Evolutionary conservation across 1,140 invertebrate species (phyloP), one percentile per base, ranked within the genome.

Genomic region (Hyposmocoma kahamanoa): DNA sequence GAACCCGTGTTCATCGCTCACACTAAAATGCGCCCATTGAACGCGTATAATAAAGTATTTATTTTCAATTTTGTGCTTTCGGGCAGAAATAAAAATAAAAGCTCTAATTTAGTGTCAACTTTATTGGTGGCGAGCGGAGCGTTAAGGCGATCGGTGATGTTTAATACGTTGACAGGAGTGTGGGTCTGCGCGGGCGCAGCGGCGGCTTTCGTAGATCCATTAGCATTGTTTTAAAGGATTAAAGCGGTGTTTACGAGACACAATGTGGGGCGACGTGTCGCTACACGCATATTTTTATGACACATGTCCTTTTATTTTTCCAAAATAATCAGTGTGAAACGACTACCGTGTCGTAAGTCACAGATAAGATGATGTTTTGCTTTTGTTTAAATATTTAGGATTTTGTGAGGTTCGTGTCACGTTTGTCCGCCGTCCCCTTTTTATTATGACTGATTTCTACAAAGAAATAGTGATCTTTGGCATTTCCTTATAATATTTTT

Each of bases 191-290:
- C n/a, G n/a, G n/a, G n/a, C n/a, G n/a, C n/a, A n/a, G n/a, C 74
- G 78, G 76, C 61, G 53, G 59, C 75, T 78, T 74, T 62, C 75
- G 63, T 71, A 71, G 64, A 71, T 80, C 81, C 81, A 84, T 84
- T 84, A 84, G 81, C 79, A 84, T 84, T 82, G 81, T 84, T 84
- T 84, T 74, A 81, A 78, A 65, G 81, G 81, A 83, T 84, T 84
- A 84, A 61, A 71, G 60, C 58, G 72, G 56, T 62, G 72, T 65
- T 80, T 80, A 70, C 61, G 59, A 58, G 61, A 52, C 1, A 46
- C 48, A 64, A 57, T 54, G 57, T 62, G 63, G 59, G 68, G 58
- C 53, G 62, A 77, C 65, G 68, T 72, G 69, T 74, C 60, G 62
- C 53, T 59, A 51, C 65, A 76, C 67, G 72, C 65, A 69, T 79